Evolutionary conservation across 1,140 invertebrate species (phyloP).

Genomic region (Eufriesea mexicana): DNA sequence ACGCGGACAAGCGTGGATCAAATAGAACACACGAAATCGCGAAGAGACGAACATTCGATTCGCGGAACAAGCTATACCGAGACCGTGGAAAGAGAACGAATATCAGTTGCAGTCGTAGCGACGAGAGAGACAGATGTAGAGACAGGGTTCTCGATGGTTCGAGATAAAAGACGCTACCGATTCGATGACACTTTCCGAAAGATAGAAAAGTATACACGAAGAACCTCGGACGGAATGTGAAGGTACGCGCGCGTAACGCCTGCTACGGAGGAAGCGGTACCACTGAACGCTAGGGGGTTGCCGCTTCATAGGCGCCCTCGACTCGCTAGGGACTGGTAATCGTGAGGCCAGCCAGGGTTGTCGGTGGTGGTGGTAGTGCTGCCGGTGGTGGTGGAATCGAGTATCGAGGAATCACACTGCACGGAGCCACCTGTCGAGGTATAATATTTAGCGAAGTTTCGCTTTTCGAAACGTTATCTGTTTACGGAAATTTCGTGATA

Average conservation of each 20-base stretch:
- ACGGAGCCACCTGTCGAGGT: constrained; percentile 63
- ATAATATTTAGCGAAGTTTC: constrained; percentile 3
- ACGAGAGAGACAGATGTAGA: neutral
- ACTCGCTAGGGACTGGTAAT: constrained; percentile 49
- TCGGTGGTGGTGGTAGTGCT: constrained; percentile 34
- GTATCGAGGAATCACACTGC: constrained; percentile 42
- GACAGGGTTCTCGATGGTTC: neutral
- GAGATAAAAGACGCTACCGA: neutral
- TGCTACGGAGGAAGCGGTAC: constrained; percentile 69
- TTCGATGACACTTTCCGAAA: neutral
- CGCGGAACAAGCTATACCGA: neutral
- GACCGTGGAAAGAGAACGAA: too few relatives aligned
- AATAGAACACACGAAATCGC: neutral
- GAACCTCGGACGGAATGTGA: constrained; percentile 8
- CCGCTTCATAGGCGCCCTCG: constrained; percentile 56
- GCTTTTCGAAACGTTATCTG: neutral
- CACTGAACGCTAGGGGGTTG: constrained; percentile 67
- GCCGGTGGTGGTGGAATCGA: constrained; percentile 1
- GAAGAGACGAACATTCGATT: neutral
- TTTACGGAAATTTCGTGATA: neutral
- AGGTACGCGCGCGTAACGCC: constrained; percentile 56
- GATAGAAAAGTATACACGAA: constrained; percentile 18
- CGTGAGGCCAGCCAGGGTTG: constrained; percentile 38
- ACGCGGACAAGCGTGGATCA: neutral
- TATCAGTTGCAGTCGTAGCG: neutral